Base-by-base conservation (phyloP, 2,888 invertebrate species). In the Metopia argyrocephala region DNA sequence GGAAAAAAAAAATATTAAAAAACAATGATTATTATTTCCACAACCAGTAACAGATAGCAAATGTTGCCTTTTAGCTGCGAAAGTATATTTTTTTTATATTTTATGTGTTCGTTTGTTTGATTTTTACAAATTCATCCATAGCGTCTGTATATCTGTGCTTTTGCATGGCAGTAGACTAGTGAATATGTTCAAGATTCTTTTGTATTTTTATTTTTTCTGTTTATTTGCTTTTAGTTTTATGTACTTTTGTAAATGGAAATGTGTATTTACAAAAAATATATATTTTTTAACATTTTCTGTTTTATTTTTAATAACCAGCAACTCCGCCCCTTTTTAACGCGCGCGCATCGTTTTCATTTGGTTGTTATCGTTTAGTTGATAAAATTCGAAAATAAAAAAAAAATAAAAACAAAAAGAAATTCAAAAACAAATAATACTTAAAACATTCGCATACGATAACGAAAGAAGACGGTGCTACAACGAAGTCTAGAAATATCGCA, bases 311-410 rank as follows among this genome's bases (percentile, higher is more conserved):
- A 28, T 38, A 66, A 48, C 64, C 25, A 62, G 54, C 80, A 82
- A 81, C 89, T 89, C 89, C 88, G 88, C 88, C 88, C 88, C 86
- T 87, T 89, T 88, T 88, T 86, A 87, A 87, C 89, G 88, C 88
- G 89, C 88, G 89, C 88, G 87, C 88, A 89, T 87, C 87, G 86
- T 84, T 85, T 80, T 73, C 57, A 68, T 80, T 64, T 74, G n/a
- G 15, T 46, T 38, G 9, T 21, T 46, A 57, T 23, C 59, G 52
- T 50, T 59, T 54, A 70, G 71, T 76, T 61, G 73, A 54, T 69
- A 54, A 57, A 71, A 80, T 21, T 45, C 38, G 18, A 50, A 66
- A 56, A 56, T 57, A 28, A 31, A 15, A 25, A n/a, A n/a, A n/a
- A n/a, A n/a, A n/a, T n/a, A n/a, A n/a, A n/a, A n/a, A 68, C 61